Evolutionary conservation across 2,888 invertebrate species (phyloP).

Genomic region (Torymus texanus): DNA sequence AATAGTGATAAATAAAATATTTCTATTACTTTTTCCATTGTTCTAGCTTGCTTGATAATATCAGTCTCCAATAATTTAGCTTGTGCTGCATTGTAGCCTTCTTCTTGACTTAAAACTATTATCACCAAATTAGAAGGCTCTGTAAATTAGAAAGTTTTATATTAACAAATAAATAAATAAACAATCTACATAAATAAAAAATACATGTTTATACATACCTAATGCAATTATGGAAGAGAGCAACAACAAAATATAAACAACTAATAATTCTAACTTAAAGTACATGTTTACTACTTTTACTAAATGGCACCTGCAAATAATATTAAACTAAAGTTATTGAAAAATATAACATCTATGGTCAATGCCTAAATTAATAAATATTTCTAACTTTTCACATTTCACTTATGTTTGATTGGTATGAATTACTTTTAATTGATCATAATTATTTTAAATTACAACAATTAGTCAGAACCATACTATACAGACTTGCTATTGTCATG

Average conservation of each 20-base stretch:
- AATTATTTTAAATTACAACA: too few relatives aligned
- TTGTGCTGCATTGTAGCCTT: constrained; percentile 80
- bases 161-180: constrained; percentile 2
- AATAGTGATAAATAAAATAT: constrained; percentile 3
- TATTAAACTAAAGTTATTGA: constrained; percentile 4
- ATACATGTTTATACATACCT: constrained; percentile 24
- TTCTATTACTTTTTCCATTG: constrained; percentile 65
- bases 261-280: constrained; percentile 16
- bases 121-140: constrained; percentile 79
- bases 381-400: too few relatives aligned
- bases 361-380: too few relatives aligned
- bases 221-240: constrained; percentile 25
- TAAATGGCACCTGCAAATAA: constrained; percentile 28
- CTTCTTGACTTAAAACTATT: constrained; percentile 81
- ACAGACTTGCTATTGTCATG: too few relatives aligned
- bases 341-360: not conserved
- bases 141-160: constrained; percentile 72
- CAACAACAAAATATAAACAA: constrained; percentile 15
- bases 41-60: constrained; percentile 78
- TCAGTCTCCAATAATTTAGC: constrained; percentile 78
- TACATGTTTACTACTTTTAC: constrained; percentile 27
- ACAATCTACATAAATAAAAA: not conserved
- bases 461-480: too few relatives aligned
- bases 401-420: too few relatives aligned
- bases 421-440: too few relatives aligned